Conservation (phyloP, 2,113 vertebrate genomes). For the Periophthalmus modestus region DNA sequence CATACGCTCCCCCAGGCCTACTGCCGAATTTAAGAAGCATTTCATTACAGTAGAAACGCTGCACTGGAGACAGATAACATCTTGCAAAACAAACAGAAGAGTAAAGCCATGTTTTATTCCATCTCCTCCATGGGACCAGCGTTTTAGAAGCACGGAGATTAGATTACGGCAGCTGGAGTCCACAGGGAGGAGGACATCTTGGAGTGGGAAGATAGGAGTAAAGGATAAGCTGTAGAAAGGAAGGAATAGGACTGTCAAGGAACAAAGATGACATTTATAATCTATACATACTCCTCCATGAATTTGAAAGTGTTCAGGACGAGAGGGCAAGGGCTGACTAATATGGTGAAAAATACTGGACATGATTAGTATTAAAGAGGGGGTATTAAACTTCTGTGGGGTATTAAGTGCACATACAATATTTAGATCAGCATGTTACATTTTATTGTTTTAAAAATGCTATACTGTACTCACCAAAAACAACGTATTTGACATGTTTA, state of each 20-base stretch:
- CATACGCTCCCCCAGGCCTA: conserved; percentile 13
- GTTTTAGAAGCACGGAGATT: conserved; percentile 41
- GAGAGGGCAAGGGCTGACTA: too few species aligned
- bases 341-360: too few species aligned
- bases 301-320: too few species aligned
- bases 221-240: background rate
- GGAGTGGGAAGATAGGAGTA: conserved; percentile 27
- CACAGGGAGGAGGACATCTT: conserved; percentile 21
- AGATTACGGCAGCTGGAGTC: background rate
- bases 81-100: conserved; percentile 15
- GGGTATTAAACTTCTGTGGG: too few species aligned
- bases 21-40: conserved; percentile 25
- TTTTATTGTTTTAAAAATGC: too few species aligned
- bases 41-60: conserved; percentile 35
- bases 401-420: too few species aligned
- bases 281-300: too few species aligned
- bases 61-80: conserved; percentile 18
- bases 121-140: conserved; percentile 26
- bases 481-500: too few species aligned
- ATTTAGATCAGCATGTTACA: too few species aligned
- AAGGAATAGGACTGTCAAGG: background rate
- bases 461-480: too few species aligned
- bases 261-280: background rate
- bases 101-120: conserved; percentile 22
- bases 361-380: too few species aligned